Evolutionary conservation across 2,797 vertebrate species (phyloP).

Genomic region (Anisognathus igniventris): DNA sequence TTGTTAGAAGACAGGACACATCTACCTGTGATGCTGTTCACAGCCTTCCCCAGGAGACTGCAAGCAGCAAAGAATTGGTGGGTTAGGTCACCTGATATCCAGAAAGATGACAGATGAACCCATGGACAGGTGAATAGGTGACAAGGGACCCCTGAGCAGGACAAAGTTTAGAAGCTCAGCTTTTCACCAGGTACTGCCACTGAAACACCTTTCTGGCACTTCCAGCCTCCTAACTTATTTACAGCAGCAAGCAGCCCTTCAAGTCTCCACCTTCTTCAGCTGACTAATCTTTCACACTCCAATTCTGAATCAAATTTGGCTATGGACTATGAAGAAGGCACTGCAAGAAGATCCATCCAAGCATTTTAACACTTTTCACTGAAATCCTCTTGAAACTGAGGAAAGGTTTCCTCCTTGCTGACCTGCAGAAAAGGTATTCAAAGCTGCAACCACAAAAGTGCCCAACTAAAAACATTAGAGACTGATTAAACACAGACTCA

Average conservation of each 20-base stretch:
- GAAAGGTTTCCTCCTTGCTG: background rate
- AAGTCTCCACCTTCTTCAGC: background rate
- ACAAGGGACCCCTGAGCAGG: background rate
- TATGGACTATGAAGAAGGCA: background rate
- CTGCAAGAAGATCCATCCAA: background rate
- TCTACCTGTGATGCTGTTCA: background rate
- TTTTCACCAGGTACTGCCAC: background rate
- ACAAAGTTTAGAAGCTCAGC: background rate
- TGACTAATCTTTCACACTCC: background rate
- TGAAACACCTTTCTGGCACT: background rate
- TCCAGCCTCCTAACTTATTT: background rate
- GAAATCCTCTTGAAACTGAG: background rate
- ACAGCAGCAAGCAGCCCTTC: background rate
- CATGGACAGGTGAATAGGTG: background rate
- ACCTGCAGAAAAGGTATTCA: background rate
- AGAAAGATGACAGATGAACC: background rate
- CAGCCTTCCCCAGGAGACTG: background rate
- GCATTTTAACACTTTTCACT: background rate
- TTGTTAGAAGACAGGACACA: background rate
- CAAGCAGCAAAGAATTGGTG: background rate
- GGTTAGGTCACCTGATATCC: background rate
- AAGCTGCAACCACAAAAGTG: background rate
- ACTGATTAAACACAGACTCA: background rate
- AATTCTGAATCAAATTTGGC: background rate
- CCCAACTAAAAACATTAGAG: background rate